Conservation (phyloP, 2,113 vertebrate genomes). For the Clarias magur region DNA sequence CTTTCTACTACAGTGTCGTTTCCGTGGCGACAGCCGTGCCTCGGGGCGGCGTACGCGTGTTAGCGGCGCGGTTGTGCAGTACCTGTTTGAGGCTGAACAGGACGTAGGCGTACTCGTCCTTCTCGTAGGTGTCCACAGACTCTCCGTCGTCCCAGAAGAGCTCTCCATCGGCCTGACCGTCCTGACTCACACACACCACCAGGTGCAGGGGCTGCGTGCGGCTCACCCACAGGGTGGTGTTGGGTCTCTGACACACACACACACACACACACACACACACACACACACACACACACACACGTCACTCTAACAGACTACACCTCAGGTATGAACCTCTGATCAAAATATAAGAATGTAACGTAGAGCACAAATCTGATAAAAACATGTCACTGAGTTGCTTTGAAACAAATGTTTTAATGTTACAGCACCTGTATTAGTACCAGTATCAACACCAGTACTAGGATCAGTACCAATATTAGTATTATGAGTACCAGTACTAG, state of each 20-base stretch:
- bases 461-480: too few species aligned
- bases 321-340: background rate
- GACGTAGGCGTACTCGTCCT: constrained; percentile 74
- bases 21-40: too few species aligned
- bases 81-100: constrained; percentile 78
- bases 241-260: constrained; percentile 71
- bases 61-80: background rate
- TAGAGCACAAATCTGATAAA: too few species aligned
- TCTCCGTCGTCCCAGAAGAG: constrained; percentile 87
- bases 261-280: constrained; percentile 24
- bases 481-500: too few species aligned
- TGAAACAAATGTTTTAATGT: too few species aligned
- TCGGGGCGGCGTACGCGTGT: too few species aligned
- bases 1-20: too few species aligned
- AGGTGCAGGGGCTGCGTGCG: constrained; percentile 77
- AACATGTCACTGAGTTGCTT: too few species aligned
- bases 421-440: too few species aligned
- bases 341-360: too few species aligned
- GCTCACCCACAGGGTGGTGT: constrained; percentile 72
- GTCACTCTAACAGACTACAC: background rate
- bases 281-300: constrained; percentile 16
- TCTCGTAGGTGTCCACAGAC: constrained; percentile 79
- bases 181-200: constrained; percentile 69
- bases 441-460: too few species aligned
- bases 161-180: constrained; percentile 74